Conservation (phyloP, 1,140 invertebrate species). For the Drosophila melanica region DNA sequence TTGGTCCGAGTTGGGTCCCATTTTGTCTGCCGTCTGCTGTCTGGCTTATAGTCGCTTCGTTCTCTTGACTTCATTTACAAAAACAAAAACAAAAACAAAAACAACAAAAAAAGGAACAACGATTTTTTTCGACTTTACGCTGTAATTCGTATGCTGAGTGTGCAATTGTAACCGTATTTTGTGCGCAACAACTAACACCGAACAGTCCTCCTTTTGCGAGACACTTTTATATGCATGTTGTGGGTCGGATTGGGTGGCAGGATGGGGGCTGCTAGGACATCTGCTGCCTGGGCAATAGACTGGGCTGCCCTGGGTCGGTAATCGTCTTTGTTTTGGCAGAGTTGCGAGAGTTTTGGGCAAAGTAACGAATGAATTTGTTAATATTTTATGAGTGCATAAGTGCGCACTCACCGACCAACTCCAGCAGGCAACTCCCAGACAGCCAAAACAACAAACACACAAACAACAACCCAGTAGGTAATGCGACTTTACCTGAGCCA, state of each 20-base stretch:
- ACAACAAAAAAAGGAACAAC: too few species aligned
- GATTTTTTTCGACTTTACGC: constrained; percentile 75
- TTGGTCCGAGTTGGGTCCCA: constrained; percentile 43
- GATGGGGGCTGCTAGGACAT: constrained; percentile 46
- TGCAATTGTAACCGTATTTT: constrained; percentile 81
- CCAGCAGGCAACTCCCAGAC: constrained; percentile 16
- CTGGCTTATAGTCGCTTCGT: constrained; percentile 10
- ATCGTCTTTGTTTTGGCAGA: constrained; percentile 74
- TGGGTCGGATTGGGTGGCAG: constrained; percentile 12
- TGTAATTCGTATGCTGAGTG: constrained; percentile 82
- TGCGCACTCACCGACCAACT: constrained; percentile 68
- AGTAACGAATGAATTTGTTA: constrained; percentile 83
- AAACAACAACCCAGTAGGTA: not conserved
- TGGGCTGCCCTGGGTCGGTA: constrained; percentile 49
- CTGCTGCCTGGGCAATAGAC: constrained; percentile 42
- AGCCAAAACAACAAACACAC: constrained; percentile 2
- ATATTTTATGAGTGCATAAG: constrained; percentile 83
- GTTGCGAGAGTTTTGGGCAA: constrained; percentile 77
- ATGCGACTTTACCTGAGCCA: constrained; percentile 20
- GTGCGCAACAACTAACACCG: constrained; percentile 44
- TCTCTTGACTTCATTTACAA: constrained; percentile 63
- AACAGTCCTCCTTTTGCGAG: constrained; percentile 49
- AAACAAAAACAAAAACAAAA: constrained; percentile 26
- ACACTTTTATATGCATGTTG: constrained; percentile 75
- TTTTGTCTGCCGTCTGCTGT: constrained; percentile 13